These are phyloP conservation scores for Drosophila paulistorum DNA, from an alignment of 1,140 invertebrate genomes.

Conservation along the genomic window DNA sequence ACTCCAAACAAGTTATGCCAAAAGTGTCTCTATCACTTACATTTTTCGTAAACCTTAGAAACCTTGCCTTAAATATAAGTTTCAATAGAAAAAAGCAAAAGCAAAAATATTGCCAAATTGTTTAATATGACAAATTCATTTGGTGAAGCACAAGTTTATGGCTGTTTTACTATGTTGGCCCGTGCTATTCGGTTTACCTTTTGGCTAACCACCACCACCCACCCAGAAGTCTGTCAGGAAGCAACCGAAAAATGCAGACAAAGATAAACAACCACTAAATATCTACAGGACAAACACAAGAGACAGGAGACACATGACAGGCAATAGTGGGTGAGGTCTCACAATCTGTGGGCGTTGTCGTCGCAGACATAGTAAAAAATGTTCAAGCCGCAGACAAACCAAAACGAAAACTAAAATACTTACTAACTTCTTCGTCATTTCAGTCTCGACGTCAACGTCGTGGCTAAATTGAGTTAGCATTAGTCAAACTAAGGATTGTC, in stretches of 20 bases:
- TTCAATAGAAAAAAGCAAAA: not conserved
- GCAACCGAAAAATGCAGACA: slow-evolving; percentile 35
- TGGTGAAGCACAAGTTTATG: not conserved
- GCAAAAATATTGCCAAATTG: not conserved
- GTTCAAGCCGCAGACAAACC: slow-evolving; percentile 24
- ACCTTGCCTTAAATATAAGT: not conserved
- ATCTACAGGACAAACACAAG: not conserved
- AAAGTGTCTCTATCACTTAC: too few relatives aligned
- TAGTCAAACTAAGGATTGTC: slow-evolving; percentile 44
- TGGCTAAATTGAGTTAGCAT: slow-evolving; percentile 49
- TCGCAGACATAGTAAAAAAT: slow-evolving; percentile 19
- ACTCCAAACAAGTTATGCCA: too few relatives aligned
- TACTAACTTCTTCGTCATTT: not conserved
- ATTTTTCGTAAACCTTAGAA: too few relatives aligned
- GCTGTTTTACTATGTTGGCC: not conserved
- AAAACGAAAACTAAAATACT: slow-evolving; percentile 6
- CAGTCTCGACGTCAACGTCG: not conserved
- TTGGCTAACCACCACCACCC: not conserved
- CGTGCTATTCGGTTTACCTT: slow-evolving; percentile 2
- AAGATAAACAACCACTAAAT: slow-evolving; percentile 28
- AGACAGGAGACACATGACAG: too few relatives aligned
- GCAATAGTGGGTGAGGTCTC: not conserved
- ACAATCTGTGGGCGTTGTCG: slow-evolving; percentile 32
- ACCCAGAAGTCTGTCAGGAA: slow-evolving; percentile 31
- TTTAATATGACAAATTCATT: slow-evolving; percentile 3